Base-by-base conservation (phyloP, 2,113 vertebrate genomes). In the Rhizomys pruinosus region DNA sequence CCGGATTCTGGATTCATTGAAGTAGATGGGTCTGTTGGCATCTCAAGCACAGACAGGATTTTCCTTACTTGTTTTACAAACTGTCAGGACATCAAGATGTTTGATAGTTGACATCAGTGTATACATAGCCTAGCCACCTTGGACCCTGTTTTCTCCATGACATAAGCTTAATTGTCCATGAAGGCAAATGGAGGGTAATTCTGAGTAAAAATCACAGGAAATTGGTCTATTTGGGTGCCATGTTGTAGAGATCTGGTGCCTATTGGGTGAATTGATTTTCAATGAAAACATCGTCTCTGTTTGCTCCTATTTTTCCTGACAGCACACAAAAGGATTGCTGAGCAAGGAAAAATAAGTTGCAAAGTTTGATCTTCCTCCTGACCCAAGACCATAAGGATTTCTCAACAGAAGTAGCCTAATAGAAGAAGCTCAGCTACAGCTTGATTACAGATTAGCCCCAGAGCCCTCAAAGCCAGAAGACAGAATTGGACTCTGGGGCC, bases 221-320 rank as follows among this genome's bases (percentile, higher is more conserved):
- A 95, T 82, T 87, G 84, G 77, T 16, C 96, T 77, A 96, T 92
- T 95, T 85, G 77, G 82, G 80, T 96, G 77, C 86, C 92, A 69
- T 81, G 69, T 87, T 92, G 71, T 52, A 20, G 78, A 20, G 55
- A 93, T 89, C 87, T 74, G 39, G 4, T 78, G 87, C 27, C 63
- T 73, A 72, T 32, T 84, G 94, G 68, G 76, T n/a, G 71, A 96
- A 92, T 74, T 94, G 90, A 96, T 97, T 96, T 95, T 95, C 95
- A 74, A 89, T 93, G 91, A 92, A 96, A 96, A 87, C 68, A 80
- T 94, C 82, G 92, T 84, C 84, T 69, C 72, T 92, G 52, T 68
- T 87, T 95, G 44, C 76, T 89, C n/a, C 12, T 82, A 55, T 92
- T 96, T 95, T 91, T 94, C 77, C 88, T 94, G 89, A 87, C 82